Conservation (phyloP, 2,113 vertebrate genomes). For the Ammodytes marinus region DNA sequence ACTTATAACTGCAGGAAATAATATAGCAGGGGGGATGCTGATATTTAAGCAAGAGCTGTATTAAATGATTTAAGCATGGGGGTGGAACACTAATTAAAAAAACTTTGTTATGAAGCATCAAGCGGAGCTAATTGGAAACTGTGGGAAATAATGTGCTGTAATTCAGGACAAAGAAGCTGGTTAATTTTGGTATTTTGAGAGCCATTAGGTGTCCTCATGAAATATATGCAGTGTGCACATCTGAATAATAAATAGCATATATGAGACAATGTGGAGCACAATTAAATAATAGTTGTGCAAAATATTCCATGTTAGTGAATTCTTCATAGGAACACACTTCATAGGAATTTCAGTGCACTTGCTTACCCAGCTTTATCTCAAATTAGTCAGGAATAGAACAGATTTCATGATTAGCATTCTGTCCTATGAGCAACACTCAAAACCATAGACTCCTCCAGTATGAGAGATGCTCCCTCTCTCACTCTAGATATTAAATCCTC, state of each 20-base stretch:
- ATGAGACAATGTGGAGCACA: background rate
- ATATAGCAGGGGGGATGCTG: slow-evolving; percentile 16
- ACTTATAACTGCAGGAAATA: slow-evolving; percentile 14
- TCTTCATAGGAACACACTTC: background rate
- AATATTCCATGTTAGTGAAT: background rate
- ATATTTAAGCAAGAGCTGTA: slow-evolving; percentile 46
- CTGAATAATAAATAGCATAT: background rate
- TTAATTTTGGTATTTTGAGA: slow-evolving; percentile 32
- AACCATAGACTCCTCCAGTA: background rate
- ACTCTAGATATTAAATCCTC: background rate
- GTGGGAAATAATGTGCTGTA: slow-evolving; percentile 21
- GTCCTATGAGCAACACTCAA: background rate
- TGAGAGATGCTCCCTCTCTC: background rate
- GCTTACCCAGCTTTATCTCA: background rate
- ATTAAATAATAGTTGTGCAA: slow-evolving; percentile 23
- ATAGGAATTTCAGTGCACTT: background rate
- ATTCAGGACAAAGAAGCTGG: slow-evolving; percentile 31
- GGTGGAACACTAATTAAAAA: slow-evolving; percentile 46
- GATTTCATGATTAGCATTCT: background rate
- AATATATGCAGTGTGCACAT: slow-evolving; percentile 24
- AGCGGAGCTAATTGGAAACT: slow-evolving; percentile 53
- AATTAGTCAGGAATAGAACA: background rate
- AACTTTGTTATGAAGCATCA: slow-evolving; percentile 49
- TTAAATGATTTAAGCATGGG: slow-evolving; percentile 24
- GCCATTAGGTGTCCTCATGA: slow-evolving; percentile 21